Conservation (phyloP, 2,113 vertebrate genomes). For the Donacobius atricapilla region DNA sequence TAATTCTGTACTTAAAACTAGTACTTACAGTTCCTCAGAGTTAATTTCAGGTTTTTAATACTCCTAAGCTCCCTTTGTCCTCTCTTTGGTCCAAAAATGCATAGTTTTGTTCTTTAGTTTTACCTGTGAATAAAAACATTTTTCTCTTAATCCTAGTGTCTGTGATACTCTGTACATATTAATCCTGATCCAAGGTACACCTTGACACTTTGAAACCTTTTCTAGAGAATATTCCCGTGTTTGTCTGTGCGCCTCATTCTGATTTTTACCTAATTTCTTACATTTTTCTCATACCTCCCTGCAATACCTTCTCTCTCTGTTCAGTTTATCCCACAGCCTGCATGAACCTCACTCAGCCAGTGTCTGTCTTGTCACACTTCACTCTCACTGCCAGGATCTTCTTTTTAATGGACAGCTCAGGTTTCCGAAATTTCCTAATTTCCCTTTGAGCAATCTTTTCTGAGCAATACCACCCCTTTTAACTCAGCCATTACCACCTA, state of each 20-base stretch:
- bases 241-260: neutral
- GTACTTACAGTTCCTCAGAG: neutral
- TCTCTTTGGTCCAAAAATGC: neutral
- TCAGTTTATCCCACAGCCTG: neutral
- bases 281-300: neutral
- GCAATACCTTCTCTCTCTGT: neutral
- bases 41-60: conserved; percentile 13
- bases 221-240: neutral
- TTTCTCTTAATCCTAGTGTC: neutral
- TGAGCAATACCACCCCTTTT: neutral
- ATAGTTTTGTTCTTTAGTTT: neutral
- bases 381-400: neutral
- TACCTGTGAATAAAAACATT: neutral
- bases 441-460: neutral
- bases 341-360: neutral
- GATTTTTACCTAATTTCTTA: neutral
- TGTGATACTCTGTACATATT: neutral
- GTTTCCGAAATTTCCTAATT: neutral
- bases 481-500: neutral
- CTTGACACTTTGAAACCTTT: neutral
- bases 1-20: neutral
- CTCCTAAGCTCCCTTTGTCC: neutral
- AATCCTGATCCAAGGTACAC: neutral
- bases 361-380: neutral
- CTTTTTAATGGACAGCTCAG: neutral